Base-by-base conservation (phyloP, 92 coral and sea anemone species). In the Phymanthus crucifer region DNA sequence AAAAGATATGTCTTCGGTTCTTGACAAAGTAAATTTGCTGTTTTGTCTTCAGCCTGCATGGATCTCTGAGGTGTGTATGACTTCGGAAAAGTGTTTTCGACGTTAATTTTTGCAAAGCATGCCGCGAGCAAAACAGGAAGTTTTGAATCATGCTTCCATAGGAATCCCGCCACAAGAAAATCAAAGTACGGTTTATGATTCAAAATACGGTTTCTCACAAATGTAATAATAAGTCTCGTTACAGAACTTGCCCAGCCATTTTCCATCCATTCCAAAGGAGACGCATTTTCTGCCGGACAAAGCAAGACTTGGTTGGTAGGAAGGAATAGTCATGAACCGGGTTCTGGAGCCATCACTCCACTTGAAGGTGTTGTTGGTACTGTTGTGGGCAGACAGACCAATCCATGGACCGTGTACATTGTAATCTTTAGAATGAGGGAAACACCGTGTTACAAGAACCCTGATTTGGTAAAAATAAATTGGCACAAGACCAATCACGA, bases 271-370 rank as follows among this genome's bases (percentile, higher is more conserved):
- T 23, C 66, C 66, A 12, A 57, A 57, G 7, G 29, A n/a, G 66
- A 57, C 27, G 12, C 66, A 57, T 21, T 57, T 57, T 3, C 6
- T 0, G 11, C 32, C 32, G 6, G 29, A 19, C 12, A 24, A 57
- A n/a, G 66, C n/a, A 4, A 32, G 66, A 6, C 24, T 57, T 27
- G 61, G 58, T n/a, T 27, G 3, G n/a, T n/a, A 23, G 9, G 61
- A 32, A 23, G 54, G 19, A n/a, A 73, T 6, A 27, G 50, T 33
- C 65, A 46, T 45, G 77, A 73, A 73, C 5, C 46, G 77, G 32
- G 14, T 45, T n/a, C 21, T 32, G 5, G 64, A n/a, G 12, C 77
- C 66, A 73, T 73, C 77, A 27, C 77, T 73, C 77, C 77, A 73
- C 2, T 73, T 50, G 32, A 45, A 73, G 35, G 61, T 45, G n/a